phyloP scores from a whole-genome alignment of 2,888 invertebrate species.

The Hypomecis atomaria region DNA sequence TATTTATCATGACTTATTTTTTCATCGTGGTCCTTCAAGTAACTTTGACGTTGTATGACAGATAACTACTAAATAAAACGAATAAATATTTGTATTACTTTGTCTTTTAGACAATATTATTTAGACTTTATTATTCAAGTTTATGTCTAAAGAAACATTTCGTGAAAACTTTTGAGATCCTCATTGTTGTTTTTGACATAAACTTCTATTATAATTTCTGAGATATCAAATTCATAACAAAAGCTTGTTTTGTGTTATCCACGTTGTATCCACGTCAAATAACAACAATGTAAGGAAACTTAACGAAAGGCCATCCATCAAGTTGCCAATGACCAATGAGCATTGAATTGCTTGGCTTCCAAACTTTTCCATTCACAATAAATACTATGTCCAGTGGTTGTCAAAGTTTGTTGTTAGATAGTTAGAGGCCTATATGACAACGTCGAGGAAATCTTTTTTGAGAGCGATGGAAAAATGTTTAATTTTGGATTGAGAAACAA shows the following conservation, averaged over 20 bases:
- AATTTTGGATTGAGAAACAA: neutral
- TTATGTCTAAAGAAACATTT: neutral
- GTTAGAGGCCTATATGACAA: neutral
- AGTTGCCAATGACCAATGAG: constrained; percentile 12
- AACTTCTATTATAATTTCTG: neutral
- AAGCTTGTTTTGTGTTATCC: neutral
- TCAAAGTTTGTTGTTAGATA: constrained; percentile 15
- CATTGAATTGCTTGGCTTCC: constrained; percentile 11
- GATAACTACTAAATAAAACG: too few species aligned
- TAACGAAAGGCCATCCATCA: constrained; percentile 7
- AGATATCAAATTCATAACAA: neutral
- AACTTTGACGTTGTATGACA: too few species aligned
- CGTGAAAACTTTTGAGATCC: neutral
- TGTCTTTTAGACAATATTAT: too few species aligned
- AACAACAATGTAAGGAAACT: neutral
- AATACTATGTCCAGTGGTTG: neutral
- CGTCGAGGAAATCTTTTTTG: neutral
- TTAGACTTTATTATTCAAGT: too few species aligned
- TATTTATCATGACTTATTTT: too few species aligned
- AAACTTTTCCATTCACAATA: constrained; percentile 19
- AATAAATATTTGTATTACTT: too few species aligned
- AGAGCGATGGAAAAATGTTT: neutral
- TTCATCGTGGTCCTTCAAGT: too few species aligned
- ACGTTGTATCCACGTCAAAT: constrained; percentile 7
- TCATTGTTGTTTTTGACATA: neutral